These are phyloP conservation scores for Leptopilina syphax DNA, from an alignment of 2,888 invertebrate species.

Conservation along the genomic window DNA sequence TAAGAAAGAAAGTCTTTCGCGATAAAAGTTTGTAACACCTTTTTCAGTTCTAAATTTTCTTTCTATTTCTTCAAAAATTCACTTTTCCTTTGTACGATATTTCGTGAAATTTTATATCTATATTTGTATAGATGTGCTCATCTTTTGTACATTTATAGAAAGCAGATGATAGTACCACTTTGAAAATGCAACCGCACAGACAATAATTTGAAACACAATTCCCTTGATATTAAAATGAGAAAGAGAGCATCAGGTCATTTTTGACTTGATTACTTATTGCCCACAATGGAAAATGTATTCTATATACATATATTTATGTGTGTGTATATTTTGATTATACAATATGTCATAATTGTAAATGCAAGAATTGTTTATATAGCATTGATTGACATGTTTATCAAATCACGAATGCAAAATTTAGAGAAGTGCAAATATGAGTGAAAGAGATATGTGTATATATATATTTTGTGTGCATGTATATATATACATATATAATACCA, in stretches of 20 bases:
- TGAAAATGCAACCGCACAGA: neutral
- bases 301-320: too few relatives aligned
- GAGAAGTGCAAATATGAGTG: constrained; percentile 8
- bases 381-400: constrained; percentile 9
- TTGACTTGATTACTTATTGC: constrained; percentile 3
- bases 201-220: neutral
- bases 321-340: constrained; percentile 3
- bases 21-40: neutral
- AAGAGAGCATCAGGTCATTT: neutral
- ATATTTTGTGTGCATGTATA: too few relatives aligned
- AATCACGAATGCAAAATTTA: constrained; percentile 18
- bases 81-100: neutral
- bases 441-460: too few relatives aligned
- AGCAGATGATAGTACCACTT: neutral
- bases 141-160: too few relatives aligned
- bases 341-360: neutral
- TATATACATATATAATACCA: neutral
- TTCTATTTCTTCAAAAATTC: neutral
- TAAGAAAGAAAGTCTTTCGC: neutral
- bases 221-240: neutral
- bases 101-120: neutral
- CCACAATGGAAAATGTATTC: neutral
- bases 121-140: too few relatives aligned
- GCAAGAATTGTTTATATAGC: constrained; percentile 5
- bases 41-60: constrained; percentile 1